phyloP scores from a whole-genome alignment of 92 coral and sea anemone genomes.

The Siderastrea radians region DNA sequence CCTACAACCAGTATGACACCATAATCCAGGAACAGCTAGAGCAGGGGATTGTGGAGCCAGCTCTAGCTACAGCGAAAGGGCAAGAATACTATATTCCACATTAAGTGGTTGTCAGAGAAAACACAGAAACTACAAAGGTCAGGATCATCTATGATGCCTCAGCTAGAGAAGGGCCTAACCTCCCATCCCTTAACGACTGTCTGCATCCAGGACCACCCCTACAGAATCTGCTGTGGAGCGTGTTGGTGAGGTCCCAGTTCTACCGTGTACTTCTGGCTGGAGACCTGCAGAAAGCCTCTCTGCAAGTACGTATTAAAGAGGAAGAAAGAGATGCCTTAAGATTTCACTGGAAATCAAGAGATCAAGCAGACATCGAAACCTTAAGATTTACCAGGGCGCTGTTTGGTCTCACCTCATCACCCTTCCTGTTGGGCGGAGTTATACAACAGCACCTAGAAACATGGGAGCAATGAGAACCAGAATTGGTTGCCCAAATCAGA shows the following conservation, averaged over 20 bases:
- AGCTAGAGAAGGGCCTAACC: not conserved
- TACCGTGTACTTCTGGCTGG: conserved; percentile 13
- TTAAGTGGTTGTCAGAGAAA: not conserved
- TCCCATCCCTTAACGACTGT: not conserved
- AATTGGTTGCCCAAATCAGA: conserved; percentile 3
- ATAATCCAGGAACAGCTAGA: not conserved
- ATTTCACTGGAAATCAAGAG: conserved; percentile 34
- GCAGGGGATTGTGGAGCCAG: not conserved
- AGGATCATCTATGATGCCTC: not conserved
- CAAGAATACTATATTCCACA: not conserved
- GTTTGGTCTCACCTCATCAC: conserved; percentile 33
- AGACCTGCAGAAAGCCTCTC: conserved; percentile 30
- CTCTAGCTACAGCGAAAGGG: not conserved
- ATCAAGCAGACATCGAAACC: conserved; percentile 20
- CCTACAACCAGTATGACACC: not conserved
- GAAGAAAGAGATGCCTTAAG: conserved; percentile 24
- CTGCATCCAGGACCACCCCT: conserved; percentile 3
- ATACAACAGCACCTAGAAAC: conserved; percentile 25
- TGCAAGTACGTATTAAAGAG: conserved; percentile 46
- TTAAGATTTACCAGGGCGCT: conserved; percentile 35
- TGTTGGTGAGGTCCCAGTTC: too few relatives aligned
- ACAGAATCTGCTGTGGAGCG: conserved; percentile 14
- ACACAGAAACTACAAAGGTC: not conserved
- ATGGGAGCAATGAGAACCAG: conserved; percentile 22
- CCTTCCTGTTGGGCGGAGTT: conserved; percentile 38